These are phyloP conservation scores for Lophius piscatorius DNA, from an alignment of 2,113 vertebrate genomes.

Conservation along the genomic window DNA sequence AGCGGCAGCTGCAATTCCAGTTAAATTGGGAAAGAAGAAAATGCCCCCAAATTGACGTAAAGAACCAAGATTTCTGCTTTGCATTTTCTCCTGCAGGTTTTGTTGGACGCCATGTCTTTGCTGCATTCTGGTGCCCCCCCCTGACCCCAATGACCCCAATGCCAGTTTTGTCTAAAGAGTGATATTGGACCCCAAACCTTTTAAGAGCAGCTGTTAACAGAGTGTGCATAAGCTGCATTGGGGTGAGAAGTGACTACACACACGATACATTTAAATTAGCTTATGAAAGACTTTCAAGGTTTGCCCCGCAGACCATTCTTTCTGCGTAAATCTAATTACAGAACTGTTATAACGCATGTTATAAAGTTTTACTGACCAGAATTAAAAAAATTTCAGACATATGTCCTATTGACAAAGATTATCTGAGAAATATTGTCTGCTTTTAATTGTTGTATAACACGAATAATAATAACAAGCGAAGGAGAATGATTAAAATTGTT, in stretches of 20 bases:
- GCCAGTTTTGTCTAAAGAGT: conserved; percentile 47
- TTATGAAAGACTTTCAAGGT: too few species aligned
- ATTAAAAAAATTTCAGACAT: too few species aligned
- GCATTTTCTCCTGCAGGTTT: conserved; percentile 48
- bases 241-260: conserved; percentile 52
- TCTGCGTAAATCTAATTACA: too few species aligned
- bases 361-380: too few species aligned
- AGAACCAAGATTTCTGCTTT: conserved; percentile 22
- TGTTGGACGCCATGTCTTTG: conserved; percentile 45
- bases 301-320: too few species aligned
- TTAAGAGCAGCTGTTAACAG: conserved; percentile 51
- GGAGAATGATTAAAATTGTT: too few species aligned
- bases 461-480: too few species aligned
- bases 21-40: not conserved
- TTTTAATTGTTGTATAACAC: too few species aligned
- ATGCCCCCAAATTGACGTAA: not conserved
- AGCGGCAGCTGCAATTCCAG: not conserved
- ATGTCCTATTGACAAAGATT: too few species aligned
- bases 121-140: conserved; percentile 28
- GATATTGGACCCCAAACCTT: conserved; percentile 49
- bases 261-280: not conserved
- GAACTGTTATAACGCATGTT: too few species aligned
- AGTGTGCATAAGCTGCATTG: conserved; percentile 62
- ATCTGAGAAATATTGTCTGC: too few species aligned
- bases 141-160: conserved; percentile 63